Evolutionary conservation across 1,140 invertebrate species (phyloP).

Genomic region (Aphelenchoides fujianensis): DNA sequence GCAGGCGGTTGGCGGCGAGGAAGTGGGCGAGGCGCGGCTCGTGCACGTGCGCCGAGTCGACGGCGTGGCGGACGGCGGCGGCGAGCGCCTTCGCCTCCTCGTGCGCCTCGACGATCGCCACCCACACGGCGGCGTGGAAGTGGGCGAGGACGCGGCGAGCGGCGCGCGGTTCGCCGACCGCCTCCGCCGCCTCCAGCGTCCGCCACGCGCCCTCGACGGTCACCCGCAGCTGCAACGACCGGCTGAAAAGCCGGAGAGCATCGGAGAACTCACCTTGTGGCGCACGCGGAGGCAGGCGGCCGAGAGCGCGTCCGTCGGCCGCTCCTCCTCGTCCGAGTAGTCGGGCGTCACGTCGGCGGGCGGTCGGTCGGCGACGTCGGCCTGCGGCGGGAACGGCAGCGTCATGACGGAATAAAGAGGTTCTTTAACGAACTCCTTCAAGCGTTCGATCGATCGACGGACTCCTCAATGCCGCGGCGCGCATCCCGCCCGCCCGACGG

Average conservation of each 20-base stretch:
- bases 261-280: background rate
- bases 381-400: too few species aligned
- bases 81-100: background rate
- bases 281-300: background rate
- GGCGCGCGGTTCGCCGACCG: background rate
- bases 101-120: background rate
- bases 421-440: background rate
- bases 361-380: background rate
- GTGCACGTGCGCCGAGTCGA: background rate
- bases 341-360: background rate
- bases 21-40: background rate
- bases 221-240: background rate
- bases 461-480: background rate
- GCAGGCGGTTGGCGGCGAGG: background rate
- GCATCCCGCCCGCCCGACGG: background rate
- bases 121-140: background rate
- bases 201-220: background rate
- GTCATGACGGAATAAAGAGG: too few species aligned
- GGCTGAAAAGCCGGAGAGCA: background rate
- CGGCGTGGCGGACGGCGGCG: background rate
- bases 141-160: background rate
- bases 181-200: background rate
- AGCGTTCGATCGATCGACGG: background rate
- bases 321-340: background rate
- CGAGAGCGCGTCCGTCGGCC: background rate